Evolutionary conservation across 2,797 vertebrate genomes (phyloP), one percentile per base, ranked within the genome.

Genomic region (Microhierax caerulescens): DNA sequence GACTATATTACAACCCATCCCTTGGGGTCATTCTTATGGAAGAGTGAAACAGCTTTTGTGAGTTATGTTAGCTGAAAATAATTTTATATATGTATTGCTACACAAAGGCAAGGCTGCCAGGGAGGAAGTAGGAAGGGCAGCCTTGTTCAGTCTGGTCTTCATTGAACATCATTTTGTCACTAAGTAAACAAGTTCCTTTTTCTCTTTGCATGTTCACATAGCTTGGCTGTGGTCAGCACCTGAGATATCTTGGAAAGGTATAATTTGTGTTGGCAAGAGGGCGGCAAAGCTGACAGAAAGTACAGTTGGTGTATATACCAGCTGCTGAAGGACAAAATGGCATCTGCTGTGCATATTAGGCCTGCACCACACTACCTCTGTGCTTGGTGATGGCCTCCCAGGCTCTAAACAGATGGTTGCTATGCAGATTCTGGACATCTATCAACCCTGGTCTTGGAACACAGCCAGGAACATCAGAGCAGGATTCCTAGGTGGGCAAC

Each of bases 261-360:
- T 74, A 48, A 96, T 95, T 95, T 96, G 84, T 91, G 25, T 77
- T 95, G 93, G 89, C 84, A 95, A 77, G 30, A 54, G 21, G 2
- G 30, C 81, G 43, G 27, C 17, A 60, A 84, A 74, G 47, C 48
- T 92, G 61, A 61, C 95, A 95, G 69, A 88, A 94, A 70, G 65
- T 47, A 53, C 51, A 47, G 43, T 43, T 95, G 80, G 54, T 50
- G 13, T 74, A 85, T 53, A 17, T 22, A 91, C 65, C 65, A 95
- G 82, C 64, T 91, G 90, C 65, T 91, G 81, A 91, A 95, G 87
- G 74, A 89, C 65, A 78, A 95, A 94, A 81, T 28, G 30, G 43
- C 77, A 88, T 95, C 87, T 96, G 80, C 77, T 81, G 43, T 30
- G 76, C 27, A 18, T 48, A 84, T 51, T 51, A 88, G 65, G 36